Evolutionary conservation across 1,140 invertebrate genomes (phyloP), one percentile per base, ranked within the genome.

Genomic region (Drosophila ogumai): DNA sequence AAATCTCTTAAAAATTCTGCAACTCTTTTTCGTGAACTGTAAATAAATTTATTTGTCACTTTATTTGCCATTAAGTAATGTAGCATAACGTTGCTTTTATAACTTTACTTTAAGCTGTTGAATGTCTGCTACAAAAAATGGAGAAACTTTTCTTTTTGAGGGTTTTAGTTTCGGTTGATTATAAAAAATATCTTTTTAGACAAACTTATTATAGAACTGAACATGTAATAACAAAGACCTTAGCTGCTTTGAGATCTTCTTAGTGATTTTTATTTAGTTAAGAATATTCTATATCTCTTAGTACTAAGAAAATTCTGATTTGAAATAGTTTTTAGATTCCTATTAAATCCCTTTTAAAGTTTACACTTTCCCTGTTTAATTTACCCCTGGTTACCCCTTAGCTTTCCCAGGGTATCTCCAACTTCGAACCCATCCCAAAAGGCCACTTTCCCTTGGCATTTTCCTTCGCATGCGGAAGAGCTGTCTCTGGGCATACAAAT

Each of bases 401-500:
- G 12, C 52, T 63, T 40, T 75, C 22, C 38, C 36, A 68, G 74
- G 74, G 63, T 68, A 76, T 55, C 17, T 17, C 0, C 6, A 36
- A 3, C n/a, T 40, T 68, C 63, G 55, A 75, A 17, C 15, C 63
- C n/a, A 3, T 10, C 6, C 9, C 7, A n/a, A 38, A n/a, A n/a
- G 15, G 19, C 22, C 19, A 77, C 46, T 76, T 77, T 76, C 60
- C 59, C 44, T 65, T 43, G 22, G 41, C 19, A 52, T 63, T 75
- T 77, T 66, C 63, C 61, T 40, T 2, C 7, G 22, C 80, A 75
- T 73, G 69, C 85, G 85, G 85, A 85, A 88, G 85, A 81, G 55
- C 31, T 46, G 63, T 32, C 64, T 66, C 60, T 72, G 52, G 76
- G 85, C 85, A 90, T 88, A 85, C 40, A 68, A 81, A 67, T 79